phyloP scores from a whole-genome alignment of 37 sponge, comb jelly and placozoan genomes.

The Halisarca cf. caerulea region DNA sequence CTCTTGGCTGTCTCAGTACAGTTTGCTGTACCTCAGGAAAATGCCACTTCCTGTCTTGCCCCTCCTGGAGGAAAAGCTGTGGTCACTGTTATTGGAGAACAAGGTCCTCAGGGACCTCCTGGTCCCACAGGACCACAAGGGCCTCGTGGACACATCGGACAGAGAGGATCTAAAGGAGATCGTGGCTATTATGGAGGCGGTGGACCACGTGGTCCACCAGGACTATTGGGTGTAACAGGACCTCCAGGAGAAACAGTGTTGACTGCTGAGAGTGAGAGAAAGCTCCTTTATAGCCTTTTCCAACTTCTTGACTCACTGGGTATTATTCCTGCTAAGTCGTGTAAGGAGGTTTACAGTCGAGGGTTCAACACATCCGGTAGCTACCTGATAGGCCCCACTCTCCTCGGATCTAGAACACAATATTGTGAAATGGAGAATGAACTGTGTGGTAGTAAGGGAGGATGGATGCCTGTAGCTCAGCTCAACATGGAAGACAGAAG shows the following conservation, averaged over 20 bases:
- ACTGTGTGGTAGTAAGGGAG: not conserved
- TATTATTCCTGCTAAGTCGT: not conserved
- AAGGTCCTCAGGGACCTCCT: not conserved
- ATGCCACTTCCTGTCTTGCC: not conserved
- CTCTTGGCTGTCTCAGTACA: too few relatives aligned
- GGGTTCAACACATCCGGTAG: not conserved
- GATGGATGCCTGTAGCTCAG: not conserved
- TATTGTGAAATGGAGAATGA: not conserved
- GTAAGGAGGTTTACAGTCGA: not conserved
- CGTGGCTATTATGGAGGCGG: not conserved
- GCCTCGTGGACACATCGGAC: not conserved
- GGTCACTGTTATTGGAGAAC: not conserved
- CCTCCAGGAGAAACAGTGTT: not conserved
- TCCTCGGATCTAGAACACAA: not conserved
- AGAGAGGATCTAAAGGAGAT: not conserved
- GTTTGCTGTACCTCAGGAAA: not conserved
- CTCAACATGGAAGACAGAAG: not conserved
- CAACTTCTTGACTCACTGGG: too few relatives aligned
- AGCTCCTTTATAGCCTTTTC: not conserved
- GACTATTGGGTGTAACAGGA: not conserved
- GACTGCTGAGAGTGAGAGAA: not conserved
- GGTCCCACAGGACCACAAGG: not conserved
- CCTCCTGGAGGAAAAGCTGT: conserved; percentile 6
- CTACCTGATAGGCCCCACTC: not conserved
- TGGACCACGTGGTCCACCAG: not conserved